These are phyloP conservation scores for Nemoura dubitans DNA, from an alignment of 2,888 invertebrate genomes.

Conservation along the genomic window DNA sequence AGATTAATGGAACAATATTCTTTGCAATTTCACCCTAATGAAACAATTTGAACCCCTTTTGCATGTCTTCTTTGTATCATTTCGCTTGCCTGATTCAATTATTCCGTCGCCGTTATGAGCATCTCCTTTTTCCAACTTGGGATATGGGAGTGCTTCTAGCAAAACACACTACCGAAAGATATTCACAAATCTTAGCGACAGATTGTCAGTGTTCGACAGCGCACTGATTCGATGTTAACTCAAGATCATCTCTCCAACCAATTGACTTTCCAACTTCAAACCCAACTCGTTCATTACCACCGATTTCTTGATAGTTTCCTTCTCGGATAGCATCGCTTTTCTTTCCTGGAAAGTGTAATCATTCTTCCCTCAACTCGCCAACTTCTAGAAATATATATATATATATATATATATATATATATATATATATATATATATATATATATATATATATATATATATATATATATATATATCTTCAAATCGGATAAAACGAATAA, in stretches of 20 bases:
- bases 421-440: too few species aligned
- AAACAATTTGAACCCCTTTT: constrained; percentile 20
- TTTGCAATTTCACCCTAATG: constrained; percentile 31
- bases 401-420: too few species aligned
- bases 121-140: not conserved
- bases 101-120: not conserved
- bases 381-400: not conserved
- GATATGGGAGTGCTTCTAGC: not conserved
- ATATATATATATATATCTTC: not conserved
- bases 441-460: too few species aligned
- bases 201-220: not conserved
- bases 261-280: constrained; percentile 12
- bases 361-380: constrained; percentile 17
- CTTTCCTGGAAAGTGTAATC: constrained; percentile 33
- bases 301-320: not conserved
- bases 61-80: not conserved
- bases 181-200: not conserved
- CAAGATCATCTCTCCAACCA: not conserved
- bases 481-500: not conserved
- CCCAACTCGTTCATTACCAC: not conserved
- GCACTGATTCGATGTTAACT: not conserved
- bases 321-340: not conserved
- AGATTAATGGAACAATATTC: constrained; percentile 40
- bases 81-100: constrained; percentile 20
- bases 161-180: not conserved